phyloP scores from a whole-genome alignment of 2,888 invertebrate species.

The Eurytoma californica region DNA sequence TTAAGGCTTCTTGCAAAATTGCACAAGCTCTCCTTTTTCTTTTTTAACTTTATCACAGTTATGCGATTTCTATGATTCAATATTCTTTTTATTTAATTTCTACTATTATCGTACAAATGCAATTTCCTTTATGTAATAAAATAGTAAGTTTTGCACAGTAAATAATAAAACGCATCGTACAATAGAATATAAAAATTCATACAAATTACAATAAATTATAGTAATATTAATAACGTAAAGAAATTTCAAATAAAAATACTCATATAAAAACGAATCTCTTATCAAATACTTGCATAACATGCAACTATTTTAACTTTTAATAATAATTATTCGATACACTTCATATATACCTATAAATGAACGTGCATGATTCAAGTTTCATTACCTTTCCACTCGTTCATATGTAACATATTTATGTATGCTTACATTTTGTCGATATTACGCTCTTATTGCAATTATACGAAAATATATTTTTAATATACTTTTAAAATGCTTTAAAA shows the following conservation, averaged over 20 bases:
- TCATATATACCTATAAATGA: neutral
- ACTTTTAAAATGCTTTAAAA: neutral
- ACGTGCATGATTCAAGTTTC: neutral
- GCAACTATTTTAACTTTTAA: slow-evolving; percentile 22
- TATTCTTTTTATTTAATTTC: neutral
- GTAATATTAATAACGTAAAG: slow-evolving; percentile 2
- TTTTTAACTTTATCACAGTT: slow-evolving; percentile 50
- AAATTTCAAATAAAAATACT: slow-evolving; percentile 40
- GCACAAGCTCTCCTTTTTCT: slow-evolving; percentile 19
- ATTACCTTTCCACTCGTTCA: neutral
- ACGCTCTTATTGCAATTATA: slow-evolving; percentile 10
- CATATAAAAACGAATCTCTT: slow-evolving; percentile 40
- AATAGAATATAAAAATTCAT: slow-evolving; percentile 37
- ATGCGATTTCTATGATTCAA: slow-evolving; percentile 35
- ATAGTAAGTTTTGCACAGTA: slow-evolving; percentile 22
- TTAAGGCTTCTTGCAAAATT: slow-evolving; percentile 37
- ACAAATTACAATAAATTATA: slow-evolving; percentile 13
- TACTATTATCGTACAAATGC: slow-evolving; percentile 24
- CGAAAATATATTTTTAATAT: slow-evolving; percentile 5
- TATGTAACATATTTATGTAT: slow-evolving; percentile 15
- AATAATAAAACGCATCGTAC: slow-evolving; percentile 25
- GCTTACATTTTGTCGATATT: neutral
- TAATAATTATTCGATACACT: slow-evolving; percentile 29
- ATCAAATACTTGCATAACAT: slow-evolving; percentile 33
- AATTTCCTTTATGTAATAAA: slow-evolving; percentile 12